phyloP scores from a whole-genome alignment of 2,888 invertebrate genomes.

The Matsumyia berberina region DNA sequence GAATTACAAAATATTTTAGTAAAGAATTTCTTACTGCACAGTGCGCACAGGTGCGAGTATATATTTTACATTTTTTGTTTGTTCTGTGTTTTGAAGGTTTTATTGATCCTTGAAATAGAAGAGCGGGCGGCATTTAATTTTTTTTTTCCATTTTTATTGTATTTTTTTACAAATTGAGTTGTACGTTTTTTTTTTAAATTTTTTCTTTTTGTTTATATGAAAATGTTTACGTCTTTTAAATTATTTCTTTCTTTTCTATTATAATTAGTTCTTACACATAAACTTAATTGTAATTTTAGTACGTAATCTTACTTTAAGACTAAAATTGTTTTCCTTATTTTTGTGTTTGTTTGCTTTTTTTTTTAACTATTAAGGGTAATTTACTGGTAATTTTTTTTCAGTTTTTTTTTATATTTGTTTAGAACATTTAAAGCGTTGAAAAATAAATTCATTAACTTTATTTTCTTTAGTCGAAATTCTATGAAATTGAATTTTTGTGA shows the following conservation, averaged over 20 bases:
- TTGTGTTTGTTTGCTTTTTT: constrained; percentile 36
- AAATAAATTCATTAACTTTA: constrained; percentile 69
- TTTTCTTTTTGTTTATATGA: constrained; percentile 63
- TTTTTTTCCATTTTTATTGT: constrained; percentile 55
- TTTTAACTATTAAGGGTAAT: constrained; percentile 6
- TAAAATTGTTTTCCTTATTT: constrained; percentile 65
- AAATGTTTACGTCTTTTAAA: constrained; percentile 57
- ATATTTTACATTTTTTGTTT: constrained; percentile 15
- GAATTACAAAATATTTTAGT: constrained; percentile 11
- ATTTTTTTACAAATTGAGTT: constrained; percentile 69
- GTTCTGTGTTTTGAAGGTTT: constrained; percentile 38
- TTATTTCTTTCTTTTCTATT: constrained; percentile 61
- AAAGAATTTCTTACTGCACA: constrained; percentile 30
- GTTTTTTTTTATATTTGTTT: constrained; percentile 52
- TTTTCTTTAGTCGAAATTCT: constrained; percentile 39
- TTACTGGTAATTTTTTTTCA: constrained; percentile 30
- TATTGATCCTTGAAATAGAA: constrained; percentile 62
- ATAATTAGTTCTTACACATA: constrained; percentile 73
- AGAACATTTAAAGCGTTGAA: constrained; percentile 73
- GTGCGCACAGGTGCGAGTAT: constrained; percentile 30
- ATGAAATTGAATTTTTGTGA: constrained; percentile 1
- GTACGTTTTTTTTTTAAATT: constrained; percentile 64
- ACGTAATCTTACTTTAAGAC: constrained; percentile 69
- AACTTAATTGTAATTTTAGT: constrained; percentile 74
- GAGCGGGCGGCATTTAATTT: constrained; percentile 72